Conservation (phyloP, 2,797 vertebrate species). For the Pelodytes ibericus region DNA sequence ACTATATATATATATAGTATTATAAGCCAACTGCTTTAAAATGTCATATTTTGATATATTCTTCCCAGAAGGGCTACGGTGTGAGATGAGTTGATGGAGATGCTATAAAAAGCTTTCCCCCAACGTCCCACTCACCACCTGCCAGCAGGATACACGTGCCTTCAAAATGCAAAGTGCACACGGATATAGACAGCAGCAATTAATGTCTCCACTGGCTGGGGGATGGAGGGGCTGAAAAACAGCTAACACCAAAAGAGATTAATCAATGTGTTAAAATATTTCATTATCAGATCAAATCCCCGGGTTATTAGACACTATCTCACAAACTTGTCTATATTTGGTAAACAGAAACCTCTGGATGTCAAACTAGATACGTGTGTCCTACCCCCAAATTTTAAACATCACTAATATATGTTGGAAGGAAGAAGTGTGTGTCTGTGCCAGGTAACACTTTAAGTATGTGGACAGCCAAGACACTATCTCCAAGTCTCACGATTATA, state of each 20-base stretch:
- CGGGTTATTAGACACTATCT: too few species aligned
- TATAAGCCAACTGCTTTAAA: background rate
- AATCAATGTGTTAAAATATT: background rate
- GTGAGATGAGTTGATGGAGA: constrained; percentile 39
- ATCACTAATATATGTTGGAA: too few species aligned
- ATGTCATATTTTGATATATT: constrained; percentile 16
- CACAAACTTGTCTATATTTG: too few species aligned
- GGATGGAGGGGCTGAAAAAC: background rate
- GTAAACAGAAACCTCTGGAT: too few species aligned
- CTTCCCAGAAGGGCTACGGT: constrained; percentile 26
- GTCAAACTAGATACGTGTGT: too few species aligned
- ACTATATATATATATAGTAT: background rate
- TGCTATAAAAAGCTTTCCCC: constrained; percentile 49
- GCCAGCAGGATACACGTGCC: constrained; percentile 35
- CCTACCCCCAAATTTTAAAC: too few species aligned
- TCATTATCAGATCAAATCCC: background rate
- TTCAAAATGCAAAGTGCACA: constrained; percentile 18
- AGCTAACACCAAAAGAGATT: background rate
- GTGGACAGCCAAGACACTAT: too few species aligned
- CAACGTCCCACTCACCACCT: constrained; percentile 53
- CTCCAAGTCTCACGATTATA: too few species aligned
- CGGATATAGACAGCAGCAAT: constrained; percentile 5
- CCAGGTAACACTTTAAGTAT: too few species aligned
- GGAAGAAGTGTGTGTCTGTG: too few species aligned
- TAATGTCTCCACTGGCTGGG: constrained; percentile 18